Conservation (phyloP, 2,113 vertebrate genomes). For the Tauraco erythrolophus region DNA sequence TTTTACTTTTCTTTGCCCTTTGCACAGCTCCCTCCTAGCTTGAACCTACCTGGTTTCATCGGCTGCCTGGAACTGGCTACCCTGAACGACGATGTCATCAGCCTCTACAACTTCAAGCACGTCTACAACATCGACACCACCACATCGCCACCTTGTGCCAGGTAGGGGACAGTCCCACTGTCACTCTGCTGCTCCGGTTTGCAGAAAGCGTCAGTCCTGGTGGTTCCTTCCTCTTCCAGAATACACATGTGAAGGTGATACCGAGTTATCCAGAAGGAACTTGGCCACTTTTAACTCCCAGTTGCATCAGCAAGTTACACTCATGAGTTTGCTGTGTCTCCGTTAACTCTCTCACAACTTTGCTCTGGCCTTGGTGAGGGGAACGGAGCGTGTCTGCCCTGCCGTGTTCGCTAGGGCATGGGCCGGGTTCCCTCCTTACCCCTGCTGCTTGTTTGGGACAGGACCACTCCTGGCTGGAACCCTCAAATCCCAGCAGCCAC, state of each 20-base stretch:
- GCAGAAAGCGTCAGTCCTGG: neutral
- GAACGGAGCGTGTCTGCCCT: neutral
- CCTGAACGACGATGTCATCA: slow-evolving; percentile 93
- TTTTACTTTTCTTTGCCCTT: neutral
- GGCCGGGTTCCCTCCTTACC: neutral
- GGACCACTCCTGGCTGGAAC: neutral
- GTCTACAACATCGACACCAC: slow-evolving; percentile 85
- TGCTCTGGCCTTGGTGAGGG: neutral
- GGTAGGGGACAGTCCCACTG: slow-evolving; percentile 64
- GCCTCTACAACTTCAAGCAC: slow-evolving; percentile 93
- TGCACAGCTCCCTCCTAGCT: slow-evolving; percentile 86
- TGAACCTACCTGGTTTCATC: slow-evolving; percentile 89
- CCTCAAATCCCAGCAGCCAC: neutral
- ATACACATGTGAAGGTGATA: neutral
- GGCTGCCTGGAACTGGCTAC: slow-evolving; percentile 94
- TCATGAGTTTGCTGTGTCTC: neutral
- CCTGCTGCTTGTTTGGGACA: neutral
- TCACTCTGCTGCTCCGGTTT: neutral
- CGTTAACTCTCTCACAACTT: neutral
- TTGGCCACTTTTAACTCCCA: neutral
- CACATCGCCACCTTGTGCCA: slow-evolving; percentile 85
- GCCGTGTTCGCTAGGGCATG: neutral
- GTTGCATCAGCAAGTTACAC: neutral
- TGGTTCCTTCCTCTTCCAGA: neutral
- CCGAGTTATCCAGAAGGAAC: neutral